A percentile compares a stretch with the other conserved stretches of the same genome.
Conservation (phyloP, 2,888 invertebrate genomes). For the Itoplectis maculator region DNA sequence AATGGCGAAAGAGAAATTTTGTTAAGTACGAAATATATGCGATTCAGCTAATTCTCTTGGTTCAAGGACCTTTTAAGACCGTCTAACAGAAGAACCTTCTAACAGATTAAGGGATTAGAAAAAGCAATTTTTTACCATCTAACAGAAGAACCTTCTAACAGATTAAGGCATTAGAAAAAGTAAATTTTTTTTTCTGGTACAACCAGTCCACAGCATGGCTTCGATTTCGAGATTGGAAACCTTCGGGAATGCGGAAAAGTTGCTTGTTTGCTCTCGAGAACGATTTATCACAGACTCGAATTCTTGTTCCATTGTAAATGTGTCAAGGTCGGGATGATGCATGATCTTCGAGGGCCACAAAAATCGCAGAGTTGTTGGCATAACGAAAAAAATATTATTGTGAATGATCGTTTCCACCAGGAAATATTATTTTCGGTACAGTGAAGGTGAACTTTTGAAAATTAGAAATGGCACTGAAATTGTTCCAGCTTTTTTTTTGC, state of each 20-base stretch:
- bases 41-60: neutral
- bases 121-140: neutral
- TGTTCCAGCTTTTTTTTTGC: too few species aligned
- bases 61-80: neutral
- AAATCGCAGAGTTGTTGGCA: neutral
- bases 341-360: conserved; percentile 9
- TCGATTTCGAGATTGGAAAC: conserved; percentile 30
- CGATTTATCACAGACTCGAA: conserved; percentile 31
- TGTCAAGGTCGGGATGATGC: conserved; percentile 35
- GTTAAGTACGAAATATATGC: neutral
- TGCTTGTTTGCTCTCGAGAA: conserved; percentile 10
- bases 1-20: neutral
- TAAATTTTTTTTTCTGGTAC: too few species aligned
- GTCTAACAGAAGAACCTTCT: too few species aligned
- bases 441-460: neutral
- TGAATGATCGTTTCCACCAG: neutral
- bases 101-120: neutral
- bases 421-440: neutral
- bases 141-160: neutral
- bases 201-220: neutral
- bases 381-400: conserved; percentile 7
- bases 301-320: conserved; percentile 24
- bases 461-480: neutral
- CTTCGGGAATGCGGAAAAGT: neutral
- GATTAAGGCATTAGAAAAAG: neutral